A percentile compares a stretch with the other conserved stretches of the same genome.
phyloP scores from a whole-genome alignment of 2,113 vertebrate species.

The Merops nubicus region DNA sequence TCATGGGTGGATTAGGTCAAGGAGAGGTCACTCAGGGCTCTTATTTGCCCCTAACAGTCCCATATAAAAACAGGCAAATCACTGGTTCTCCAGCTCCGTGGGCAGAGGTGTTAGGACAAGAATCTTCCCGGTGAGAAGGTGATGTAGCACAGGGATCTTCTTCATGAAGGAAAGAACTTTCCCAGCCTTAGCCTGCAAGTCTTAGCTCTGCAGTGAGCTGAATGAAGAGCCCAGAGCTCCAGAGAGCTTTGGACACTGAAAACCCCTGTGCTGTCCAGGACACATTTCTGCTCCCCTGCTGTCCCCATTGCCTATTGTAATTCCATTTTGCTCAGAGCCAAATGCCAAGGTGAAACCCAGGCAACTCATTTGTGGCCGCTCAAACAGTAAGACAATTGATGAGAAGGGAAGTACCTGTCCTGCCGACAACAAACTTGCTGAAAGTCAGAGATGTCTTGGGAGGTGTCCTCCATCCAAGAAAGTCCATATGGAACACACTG shows the following conservation, averaged over 20 bases:
- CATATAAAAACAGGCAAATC: neutral
- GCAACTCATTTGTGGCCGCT: neutral
- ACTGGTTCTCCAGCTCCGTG: neutral
- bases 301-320: neutral
- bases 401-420: neutral
- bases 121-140: neutral
- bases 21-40: neutral
- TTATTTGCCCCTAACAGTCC: neutral
- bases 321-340: neutral
- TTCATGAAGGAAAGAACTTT: neutral
- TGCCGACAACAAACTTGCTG: neutral
- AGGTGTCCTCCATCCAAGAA: too few species aligned
- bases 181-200: neutral
- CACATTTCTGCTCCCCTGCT: neutral
- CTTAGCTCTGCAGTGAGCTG: neutral
- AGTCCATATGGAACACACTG: neutral
- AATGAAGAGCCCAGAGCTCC: neutral
- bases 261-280: neutral
- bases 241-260: neutral
- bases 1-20: too few species aligned
- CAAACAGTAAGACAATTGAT: neutral
- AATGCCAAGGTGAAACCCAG: neutral
- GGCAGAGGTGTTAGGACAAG: neutral
- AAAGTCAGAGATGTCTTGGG: neutral
- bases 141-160: neutral